Percentiles rank a stretch among this genome's conserved stretches.
These are phyloP conservation scores for Varroa destructor DNA, from an alignment of 1,140 invertebrate species.

Conservation along the genomic window DNA sequence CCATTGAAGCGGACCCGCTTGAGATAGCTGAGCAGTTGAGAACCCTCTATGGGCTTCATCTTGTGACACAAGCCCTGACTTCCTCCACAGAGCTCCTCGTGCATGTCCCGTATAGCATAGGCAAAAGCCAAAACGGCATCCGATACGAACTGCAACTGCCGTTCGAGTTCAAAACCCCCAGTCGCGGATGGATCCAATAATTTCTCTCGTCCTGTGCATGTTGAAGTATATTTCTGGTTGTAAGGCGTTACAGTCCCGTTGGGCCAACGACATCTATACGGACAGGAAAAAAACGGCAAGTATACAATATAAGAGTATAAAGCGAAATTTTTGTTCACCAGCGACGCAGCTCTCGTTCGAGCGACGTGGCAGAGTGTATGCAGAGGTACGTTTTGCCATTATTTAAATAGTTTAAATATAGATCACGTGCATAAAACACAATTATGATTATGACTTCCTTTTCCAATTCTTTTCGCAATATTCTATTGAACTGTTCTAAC, in stretches of 20 bases:
- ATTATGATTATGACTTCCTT: too few species aligned
- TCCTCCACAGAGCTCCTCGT: slow-evolving; percentile 55
- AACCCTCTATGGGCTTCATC: slow-evolving; percentile 76
- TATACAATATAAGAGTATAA: too few species aligned
- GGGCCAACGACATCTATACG: slow-evolving; percentile 40
- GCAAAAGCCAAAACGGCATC: slow-evolving; percentile 83
- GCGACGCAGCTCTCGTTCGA: too few species aligned
- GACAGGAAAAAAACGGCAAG: too few species aligned
- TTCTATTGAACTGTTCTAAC: too few species aligned
- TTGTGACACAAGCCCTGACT: slow-evolving; percentile 58
- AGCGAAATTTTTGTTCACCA: too few species aligned
- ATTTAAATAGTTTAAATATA: too few species aligned
- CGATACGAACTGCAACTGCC: slow-evolving; percentile 78
- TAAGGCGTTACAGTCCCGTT: slow-evolving; percentile 62
- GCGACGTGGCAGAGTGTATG: too few species aligned
- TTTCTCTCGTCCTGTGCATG: slow-evolving; percentile 56
- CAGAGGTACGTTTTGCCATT: too few species aligned
- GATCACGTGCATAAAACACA: too few species aligned
- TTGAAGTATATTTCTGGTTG: slow-evolving; percentile 54
- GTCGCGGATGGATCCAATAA: slow-evolving; percentile 47
- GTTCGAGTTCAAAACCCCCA: slow-evolving; percentile 60
- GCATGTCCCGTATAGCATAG: slow-evolving; percentile 74
- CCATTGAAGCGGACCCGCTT: slow-evolving; percentile 68
- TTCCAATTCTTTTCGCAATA: too few species aligned
- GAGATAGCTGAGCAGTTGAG: slow-evolving; percentile 63